Evolutionary conservation across 2,888 invertebrate genomes (phyloP).

Genomic region (Idaea straminata): DNA sequence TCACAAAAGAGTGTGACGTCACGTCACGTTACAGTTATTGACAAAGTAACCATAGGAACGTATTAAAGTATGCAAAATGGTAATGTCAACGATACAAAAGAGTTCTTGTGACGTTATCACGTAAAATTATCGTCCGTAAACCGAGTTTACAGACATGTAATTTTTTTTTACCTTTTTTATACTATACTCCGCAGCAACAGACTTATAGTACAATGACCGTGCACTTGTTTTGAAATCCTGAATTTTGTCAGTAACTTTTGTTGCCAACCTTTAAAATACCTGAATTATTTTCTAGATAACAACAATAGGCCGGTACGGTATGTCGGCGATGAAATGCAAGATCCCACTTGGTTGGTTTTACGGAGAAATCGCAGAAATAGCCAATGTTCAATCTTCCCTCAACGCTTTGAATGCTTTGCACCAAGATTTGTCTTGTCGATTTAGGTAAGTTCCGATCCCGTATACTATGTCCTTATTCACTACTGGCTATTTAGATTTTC

Average conservation of each 20-base stretch:
- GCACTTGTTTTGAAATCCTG: too few species aligned
- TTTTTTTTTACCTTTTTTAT: too few species aligned
- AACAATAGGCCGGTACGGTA: slow-evolving; percentile 94
- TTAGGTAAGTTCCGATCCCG: slow-evolving; percentile 46
- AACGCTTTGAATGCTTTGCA: slow-evolving; percentile 67
- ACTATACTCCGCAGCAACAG: too few species aligned
- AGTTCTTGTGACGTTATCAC: too few species aligned
- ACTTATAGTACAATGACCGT: too few species aligned
- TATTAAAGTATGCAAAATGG: too few species aligned
- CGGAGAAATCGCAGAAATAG: slow-evolving; percentile 91
- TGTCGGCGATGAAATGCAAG: slow-evolving; percentile 93
- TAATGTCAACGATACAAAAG: too few species aligned
- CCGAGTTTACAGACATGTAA: too few species aligned
- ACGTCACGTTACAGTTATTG: too few species aligned
- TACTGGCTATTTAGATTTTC: not conserved
- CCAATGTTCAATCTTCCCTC: slow-evolving; percentile 78
- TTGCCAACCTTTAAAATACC: not conserved
- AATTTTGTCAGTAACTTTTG: not conserved
- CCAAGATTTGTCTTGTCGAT: slow-evolving; percentile 69
- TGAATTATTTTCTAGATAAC: slow-evolving; percentile 83
- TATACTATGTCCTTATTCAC: not conserved
- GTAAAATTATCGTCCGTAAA: too few species aligned
- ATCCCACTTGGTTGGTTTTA: slow-evolving; percentile 96
- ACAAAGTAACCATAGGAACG: too few species aligned
- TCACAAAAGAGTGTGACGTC: too few species aligned